Evolutionary conservation across 2,888 invertebrate genomes (phyloP), one percentile per base, ranked within the genome.

Genomic region (Tupiocoris notatus): DNA sequence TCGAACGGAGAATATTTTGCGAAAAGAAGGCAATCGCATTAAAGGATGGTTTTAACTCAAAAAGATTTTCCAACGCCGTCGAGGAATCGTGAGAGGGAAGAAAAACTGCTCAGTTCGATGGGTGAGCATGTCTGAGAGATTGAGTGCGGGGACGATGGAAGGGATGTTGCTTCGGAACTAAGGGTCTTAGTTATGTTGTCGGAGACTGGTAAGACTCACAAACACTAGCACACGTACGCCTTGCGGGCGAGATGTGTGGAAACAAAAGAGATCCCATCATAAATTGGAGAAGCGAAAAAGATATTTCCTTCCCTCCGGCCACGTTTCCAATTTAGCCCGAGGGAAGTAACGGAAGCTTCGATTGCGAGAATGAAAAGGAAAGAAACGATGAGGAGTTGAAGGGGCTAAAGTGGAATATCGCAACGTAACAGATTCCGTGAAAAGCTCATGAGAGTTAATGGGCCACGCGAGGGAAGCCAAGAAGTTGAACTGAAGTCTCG

Each of bases 391-490:
- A 65, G 20, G 54, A 39, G 65, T 39, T 39, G 65, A 39, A 67
- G 20, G 67, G 18, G 9, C 54, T 3, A 22, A 56, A 67, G 67
- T 18, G 67, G 22, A 56, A 12, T 7, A n/a, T 25, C 54, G 25
- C 54, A 20, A n/a, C 56, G n/a, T 67, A 67, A 57, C 67, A 67
- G 67, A 67, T 67, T 67, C 67, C 20, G 56, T 67, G 56, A 21
- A 67, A 67, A 67, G 67, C 67, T 67, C 67, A 67, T 67, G 54
- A 67, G 67, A 67, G 67, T 67, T 67, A 67, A 67, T 67, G 67
- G 67, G 67, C 54, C 67, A 67, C 54, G 67, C 67, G 67, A 20
- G 18, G 67, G 67, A 57, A 67, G 67, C 12, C 39, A 12, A 39
- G 39, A n/a, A n/a, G n/a, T n/a, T n/a, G n/a, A n/a, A n/a, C n/a